Evolutionary conservation across 2,797 vertebrate species (phyloP).

Genomic region (Sebastes minor): DNA sequence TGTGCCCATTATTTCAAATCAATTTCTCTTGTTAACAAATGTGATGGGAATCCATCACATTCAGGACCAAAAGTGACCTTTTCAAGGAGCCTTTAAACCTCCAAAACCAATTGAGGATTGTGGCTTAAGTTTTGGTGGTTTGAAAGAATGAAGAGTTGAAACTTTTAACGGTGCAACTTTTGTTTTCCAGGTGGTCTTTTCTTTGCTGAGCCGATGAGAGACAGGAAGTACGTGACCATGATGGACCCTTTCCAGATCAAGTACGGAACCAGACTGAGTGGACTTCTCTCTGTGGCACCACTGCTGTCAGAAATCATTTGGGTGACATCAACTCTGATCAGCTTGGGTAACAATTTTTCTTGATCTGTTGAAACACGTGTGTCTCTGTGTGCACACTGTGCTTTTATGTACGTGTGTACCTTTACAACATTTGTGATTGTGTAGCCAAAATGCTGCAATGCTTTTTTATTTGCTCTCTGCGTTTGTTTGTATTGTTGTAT

Average conservation of each 20-base stretch:
- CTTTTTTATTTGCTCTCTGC: not conserved
- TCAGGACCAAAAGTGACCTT: not conserved
- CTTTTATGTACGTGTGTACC: not conserved
- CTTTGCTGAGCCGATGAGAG: slow-evolving; percentile 61
- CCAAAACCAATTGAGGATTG: not conserved
- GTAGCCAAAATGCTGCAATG: not conserved
- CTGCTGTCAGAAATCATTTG: slow-evolving; percentile 48
- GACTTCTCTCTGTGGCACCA: slow-evolving; percentile 36
- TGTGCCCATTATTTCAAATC: not conserved
- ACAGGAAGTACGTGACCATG: slow-evolving; percentile 64
- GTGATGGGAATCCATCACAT: not conserved
- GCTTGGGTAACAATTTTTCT: slow-evolving; percentile 38
- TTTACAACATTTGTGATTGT: not conserved
- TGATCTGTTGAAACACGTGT: not conserved
- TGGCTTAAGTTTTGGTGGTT: not conserved
- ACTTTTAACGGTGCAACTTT: not conserved
- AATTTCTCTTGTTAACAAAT: not conserved
- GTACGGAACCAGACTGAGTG: slow-evolving; percentile 52
- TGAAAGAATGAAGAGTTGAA: not conserved
- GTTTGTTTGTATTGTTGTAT: not conserved
- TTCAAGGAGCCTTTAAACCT: not conserved
- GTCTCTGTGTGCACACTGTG: not conserved
- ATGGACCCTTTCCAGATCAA: slow-evolving; percentile 70
- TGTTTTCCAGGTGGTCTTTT: slow-evolving; percentile 54
- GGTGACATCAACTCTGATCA: slow-evolving; percentile 49